Evolutionary conservation across 2,113 vertebrate genomes (phyloP).

Genomic region (Actenoides lindsayi): DNA sequence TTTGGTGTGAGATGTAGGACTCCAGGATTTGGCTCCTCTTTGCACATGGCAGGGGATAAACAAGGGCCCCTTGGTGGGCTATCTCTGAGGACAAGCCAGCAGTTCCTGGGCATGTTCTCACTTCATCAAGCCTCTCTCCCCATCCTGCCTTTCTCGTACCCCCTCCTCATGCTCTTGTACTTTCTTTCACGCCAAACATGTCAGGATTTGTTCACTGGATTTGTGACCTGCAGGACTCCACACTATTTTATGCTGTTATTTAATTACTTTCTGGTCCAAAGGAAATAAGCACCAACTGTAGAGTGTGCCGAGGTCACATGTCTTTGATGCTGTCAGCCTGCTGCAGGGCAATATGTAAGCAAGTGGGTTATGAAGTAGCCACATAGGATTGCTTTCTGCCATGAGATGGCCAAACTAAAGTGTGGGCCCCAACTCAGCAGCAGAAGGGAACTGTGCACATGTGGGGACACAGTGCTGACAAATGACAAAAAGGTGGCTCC

Average conservation of each 20-base stretch:
- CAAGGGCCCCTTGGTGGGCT: no score
- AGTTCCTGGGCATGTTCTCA: not conserved
- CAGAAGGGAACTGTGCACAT: not conserved
- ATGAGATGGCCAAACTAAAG: not conserved
- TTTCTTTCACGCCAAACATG: not conserved
- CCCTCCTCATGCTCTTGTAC: not conserved
- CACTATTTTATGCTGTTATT: not conserved
- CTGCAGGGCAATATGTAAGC: not conserved
- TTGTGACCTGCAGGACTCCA: not conserved
- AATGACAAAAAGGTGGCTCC: not conserved
- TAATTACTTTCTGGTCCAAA: not conserved
- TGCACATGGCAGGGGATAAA: not conserved
- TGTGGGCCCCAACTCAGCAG: rapidly evolving
- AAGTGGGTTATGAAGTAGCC: rapidly evolving
- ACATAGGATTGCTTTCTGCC: not conserved
- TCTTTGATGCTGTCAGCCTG: not conserved
- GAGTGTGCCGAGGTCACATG: not conserved
- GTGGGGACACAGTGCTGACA: not conserved
- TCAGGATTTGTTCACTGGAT: not conserved
- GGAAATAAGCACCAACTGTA: not conserved
- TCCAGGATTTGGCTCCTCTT: not conserved
- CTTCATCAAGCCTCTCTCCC: not conserved
- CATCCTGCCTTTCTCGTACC: not conserved
- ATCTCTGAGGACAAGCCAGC: not conserved
- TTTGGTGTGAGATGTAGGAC: not conserved